A percentile compares a stretch with the other conserved stretches of the same genome.
These are phyloP conservation scores for Arnoldichthys spilopterus DNA, from an alignment of 2,797 vertebrate genomes.

Conservation along the genomic window DNA sequence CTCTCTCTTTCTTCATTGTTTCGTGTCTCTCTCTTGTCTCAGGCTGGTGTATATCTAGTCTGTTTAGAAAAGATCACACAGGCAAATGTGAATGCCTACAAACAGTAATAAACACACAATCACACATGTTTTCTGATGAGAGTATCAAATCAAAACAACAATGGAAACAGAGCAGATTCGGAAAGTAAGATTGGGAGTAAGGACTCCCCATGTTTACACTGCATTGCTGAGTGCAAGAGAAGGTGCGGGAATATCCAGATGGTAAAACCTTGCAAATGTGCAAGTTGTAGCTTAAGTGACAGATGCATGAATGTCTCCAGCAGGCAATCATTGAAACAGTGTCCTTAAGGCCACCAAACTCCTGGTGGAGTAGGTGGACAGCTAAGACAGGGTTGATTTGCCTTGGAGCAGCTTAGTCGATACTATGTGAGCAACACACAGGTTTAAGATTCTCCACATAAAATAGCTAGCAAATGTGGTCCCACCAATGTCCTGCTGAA, in stretches of 20 bases:
- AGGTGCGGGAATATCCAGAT: background rate
- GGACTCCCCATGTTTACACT: background rate
- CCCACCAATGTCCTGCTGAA: too few species aligned
- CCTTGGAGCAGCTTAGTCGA: background rate
- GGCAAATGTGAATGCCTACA: background rate
- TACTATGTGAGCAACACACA: background rate
- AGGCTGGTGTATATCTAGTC: background rate
- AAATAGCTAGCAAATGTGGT: too few species aligned
- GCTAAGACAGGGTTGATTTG: background rate
- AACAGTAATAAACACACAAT: too few species aligned
- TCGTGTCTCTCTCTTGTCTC: constrained; percentile 13
- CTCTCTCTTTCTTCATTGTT: background rate
- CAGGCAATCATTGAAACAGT: background rate
- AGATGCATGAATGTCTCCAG: background rate
- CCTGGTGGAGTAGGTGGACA: background rate
- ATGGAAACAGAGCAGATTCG: background rate
- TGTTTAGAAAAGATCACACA: constrained; percentile 5
- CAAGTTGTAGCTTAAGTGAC: background rate
- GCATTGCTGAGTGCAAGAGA: background rate
- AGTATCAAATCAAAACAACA: background rate
- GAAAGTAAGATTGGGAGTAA: background rate
- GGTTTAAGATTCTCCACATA: background rate
- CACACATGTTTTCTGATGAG: too few species aligned
- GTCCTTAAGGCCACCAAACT: background rate
- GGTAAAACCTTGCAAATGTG: background rate